phyloP scores from a whole-genome alignment of 2,888 invertebrate species.

The Molanna angustata region DNA sequence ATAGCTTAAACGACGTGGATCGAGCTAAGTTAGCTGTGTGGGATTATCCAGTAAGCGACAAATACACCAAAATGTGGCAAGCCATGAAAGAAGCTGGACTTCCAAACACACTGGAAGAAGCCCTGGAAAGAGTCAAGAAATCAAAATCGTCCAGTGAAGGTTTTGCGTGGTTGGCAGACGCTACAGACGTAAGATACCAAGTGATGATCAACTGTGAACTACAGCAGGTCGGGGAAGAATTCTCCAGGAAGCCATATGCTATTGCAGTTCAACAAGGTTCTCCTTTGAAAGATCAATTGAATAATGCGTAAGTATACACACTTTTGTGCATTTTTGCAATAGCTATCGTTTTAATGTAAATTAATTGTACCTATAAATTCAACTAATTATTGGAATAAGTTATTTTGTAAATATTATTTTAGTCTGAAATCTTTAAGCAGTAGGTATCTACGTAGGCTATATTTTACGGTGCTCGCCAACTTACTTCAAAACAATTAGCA shows the following conservation, averaged over 20 bases:
- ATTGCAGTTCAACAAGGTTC: conserved; percentile 96
- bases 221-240: conserved; percentile 93
- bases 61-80: conserved; percentile 98
- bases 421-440: too few relatives aligned
- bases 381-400: too few relatives aligned
- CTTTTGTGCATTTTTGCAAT: background rate
- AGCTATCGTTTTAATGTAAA: background rate
- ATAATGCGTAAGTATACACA: conserved; percentile 77
- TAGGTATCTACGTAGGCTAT: too few relatives aligned
- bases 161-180: conserved; percentile 92
- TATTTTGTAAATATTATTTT: too few relatives aligned
- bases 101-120: conserved; percentile 76
- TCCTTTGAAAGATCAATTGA: conserved; percentile 89
- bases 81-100: conserved; percentile 85
- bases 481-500: too few relatives aligned
- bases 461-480: too few relatives aligned
- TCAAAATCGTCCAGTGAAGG: conserved; percentile 72
- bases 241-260: conserved; percentile 95
- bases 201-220: conserved; percentile 84
- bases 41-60: conserved; percentile 98
- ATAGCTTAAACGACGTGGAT: conserved; percentile 85
- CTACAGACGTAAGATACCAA: conserved; percentile 82
- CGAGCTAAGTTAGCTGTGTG: conserved; percentile 94
- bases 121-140: conserved; percentile 69
- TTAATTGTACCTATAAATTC: background rate